A percentile compares a stretch with the other conserved stretches of the same genome.
Conservation (phyloP, 2,888 invertebrate species). For the Noctua pronuba region DNA sequence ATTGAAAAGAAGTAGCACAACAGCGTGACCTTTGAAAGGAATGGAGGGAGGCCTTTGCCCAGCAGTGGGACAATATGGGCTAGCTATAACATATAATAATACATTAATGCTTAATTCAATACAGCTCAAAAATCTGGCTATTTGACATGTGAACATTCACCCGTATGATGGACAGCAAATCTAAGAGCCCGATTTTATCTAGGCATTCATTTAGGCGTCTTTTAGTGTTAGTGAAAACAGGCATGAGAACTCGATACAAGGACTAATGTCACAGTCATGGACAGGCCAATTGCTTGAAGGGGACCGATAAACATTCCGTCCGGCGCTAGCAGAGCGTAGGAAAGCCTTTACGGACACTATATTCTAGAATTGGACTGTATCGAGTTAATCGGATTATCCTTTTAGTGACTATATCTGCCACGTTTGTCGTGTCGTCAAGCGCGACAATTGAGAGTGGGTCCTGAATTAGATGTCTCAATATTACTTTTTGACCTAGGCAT, state of each 20-base stretch:
- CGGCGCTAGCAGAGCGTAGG: slow-evolving; percentile 6
- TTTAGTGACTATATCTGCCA: background rate
- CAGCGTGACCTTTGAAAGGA: too few species aligned
- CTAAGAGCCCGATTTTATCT: background rate
- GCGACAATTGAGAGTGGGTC: background rate
- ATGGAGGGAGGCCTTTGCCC: too few species aligned
- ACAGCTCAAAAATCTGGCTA: background rate
- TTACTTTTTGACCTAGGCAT: background rate
- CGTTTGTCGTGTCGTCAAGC: background rate
- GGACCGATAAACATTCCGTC: slow-evolving; percentile 40
- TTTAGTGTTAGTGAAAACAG: background rate
- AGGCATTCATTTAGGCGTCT: background rate
- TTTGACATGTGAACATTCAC: background rate
- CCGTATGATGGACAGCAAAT: background rate
- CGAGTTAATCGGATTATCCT: slow-evolving; percentile 4
- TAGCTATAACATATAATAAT: too few species aligned
- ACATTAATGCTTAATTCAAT: background rate
- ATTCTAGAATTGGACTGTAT: slow-evolving; percentile 17
- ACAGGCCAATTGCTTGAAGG: slow-evolving; percentile 28
- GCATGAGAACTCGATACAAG: background rate
- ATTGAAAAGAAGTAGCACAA: too few species aligned
- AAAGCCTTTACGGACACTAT: slow-evolving; percentile 24
- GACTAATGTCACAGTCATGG: slow-evolving; percentile 12
- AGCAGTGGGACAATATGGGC: too few species aligned
- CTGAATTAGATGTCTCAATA: background rate